Evolutionary conservation across 2,797 vertebrate species (phyloP).

Genomic region (Sphenodon punctatus): DNA sequence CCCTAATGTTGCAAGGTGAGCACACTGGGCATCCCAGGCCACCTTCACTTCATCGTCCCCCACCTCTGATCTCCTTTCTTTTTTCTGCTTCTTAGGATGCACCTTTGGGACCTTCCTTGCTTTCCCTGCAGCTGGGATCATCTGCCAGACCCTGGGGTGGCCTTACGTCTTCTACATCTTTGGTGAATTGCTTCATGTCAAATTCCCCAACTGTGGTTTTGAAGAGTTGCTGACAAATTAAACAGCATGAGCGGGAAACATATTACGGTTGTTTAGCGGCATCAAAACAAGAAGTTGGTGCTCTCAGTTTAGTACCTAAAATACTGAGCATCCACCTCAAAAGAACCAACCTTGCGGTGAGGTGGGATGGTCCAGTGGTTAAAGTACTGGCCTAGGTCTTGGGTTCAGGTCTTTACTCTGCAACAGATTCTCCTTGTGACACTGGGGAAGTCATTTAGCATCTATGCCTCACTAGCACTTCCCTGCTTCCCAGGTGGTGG

Average conservation of each 20-base stretch:
- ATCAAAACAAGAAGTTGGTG: background rate
- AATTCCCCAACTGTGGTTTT: background rate
- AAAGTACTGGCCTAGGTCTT: too few relatives aligned
- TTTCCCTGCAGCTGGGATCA: conserved; percentile 81
- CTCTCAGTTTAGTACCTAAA: background rate
- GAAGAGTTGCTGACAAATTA: background rate
- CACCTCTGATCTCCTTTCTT: background rate
- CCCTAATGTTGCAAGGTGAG: background rate
- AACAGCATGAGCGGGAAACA: background rate
- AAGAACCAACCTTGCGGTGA: background rate
- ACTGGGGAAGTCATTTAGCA: too few relatives aligned
- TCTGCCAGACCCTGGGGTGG: conserved; percentile 85
- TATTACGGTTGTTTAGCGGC: background rate
- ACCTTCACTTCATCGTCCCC: background rate
- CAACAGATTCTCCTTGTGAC: too few relatives aligned
- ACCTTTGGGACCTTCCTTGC: conserved; percentile 85
- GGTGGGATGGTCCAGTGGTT: too few relatives aligned
- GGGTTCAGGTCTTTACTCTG: too few relatives aligned
- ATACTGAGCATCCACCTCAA: background rate
- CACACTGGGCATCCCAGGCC: background rate
- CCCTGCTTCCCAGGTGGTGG: too few relatives aligned
- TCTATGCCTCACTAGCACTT: too few relatives aligned
- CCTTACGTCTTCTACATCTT: conserved; percentile 88
- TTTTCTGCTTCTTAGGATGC: conserved; percentile 43
- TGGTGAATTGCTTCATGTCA: conserved; percentile 72